Percentiles rank a stretch among this genome's conserved stretches.
Conservation (phyloP, 2,113 vertebrate genomes). For the Aspiorhynchus laticeps region DNA sequence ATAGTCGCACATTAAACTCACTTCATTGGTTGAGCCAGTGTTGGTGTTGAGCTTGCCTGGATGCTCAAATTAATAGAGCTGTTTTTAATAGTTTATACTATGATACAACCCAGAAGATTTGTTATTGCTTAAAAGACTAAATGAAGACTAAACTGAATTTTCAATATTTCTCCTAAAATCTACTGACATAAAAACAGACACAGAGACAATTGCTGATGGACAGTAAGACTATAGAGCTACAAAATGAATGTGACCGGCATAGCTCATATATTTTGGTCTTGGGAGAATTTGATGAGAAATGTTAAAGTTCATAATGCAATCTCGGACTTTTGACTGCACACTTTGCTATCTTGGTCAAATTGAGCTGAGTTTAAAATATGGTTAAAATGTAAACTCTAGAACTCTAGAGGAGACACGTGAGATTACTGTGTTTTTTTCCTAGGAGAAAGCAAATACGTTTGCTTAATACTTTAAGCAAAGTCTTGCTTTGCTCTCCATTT, state of each 20-base stretch:
- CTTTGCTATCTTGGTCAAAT: too few species aligned
- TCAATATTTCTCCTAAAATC: not conserved
- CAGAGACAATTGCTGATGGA: not conserved
- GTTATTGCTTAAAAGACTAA: not conserved
- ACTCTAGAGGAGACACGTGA: too few species aligned
- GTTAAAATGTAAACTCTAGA: too few species aligned
- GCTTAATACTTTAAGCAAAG: not conserved
- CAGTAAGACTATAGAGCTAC: too few species aligned
- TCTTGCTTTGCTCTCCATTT: not conserved
- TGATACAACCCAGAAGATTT: not conserved
- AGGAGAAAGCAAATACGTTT: too few species aligned
- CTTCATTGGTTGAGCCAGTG: not conserved
- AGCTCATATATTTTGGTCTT: too few species aligned
- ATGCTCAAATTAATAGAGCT: not conserved
- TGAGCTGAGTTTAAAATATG: too few species aligned
- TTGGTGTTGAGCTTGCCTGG: not conserved
- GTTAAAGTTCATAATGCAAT: too few species aligned
- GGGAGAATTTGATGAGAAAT: too few species aligned
- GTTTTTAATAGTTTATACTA: not conserved
- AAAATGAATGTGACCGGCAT: too few species aligned
- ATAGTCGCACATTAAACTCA: not conserved
- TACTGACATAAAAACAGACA: not conserved
- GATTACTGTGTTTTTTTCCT: too few species aligned
- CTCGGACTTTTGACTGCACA: too few species aligned
- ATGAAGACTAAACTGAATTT: not conserved